Conservation (phyloP, 2,888 invertebrate species). For the Pimpla rufipes region DNA sequence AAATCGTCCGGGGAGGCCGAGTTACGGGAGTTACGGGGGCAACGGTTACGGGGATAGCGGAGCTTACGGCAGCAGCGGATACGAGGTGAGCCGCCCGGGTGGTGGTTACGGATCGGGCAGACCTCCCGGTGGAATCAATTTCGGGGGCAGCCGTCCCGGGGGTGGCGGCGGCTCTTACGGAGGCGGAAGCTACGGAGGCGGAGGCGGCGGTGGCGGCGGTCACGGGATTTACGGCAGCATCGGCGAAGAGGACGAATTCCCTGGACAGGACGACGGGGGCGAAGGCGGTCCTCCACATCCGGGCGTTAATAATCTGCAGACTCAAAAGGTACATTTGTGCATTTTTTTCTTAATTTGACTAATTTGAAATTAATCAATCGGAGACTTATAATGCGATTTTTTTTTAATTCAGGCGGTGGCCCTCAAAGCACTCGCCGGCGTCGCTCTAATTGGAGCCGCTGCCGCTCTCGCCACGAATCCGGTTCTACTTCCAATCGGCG, state of each 20-base stretch:
- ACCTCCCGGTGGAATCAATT: conserved; percentile 52
- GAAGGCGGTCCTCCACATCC: conserved; percentile 64
- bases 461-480: conserved; percentile 93
- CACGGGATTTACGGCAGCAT: conserved; percentile 76
- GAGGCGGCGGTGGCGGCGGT: conserved; percentile 55
- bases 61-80: conserved; percentile 69
- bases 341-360: not conserved
- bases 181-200: conserved; percentile 46
- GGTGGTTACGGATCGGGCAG: conserved; percentile 64
- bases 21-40: conserved; percentile 69
- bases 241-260: conserved; percentile 75
- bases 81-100: conserved; percentile 69
- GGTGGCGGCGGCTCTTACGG: conserved; percentile 68
- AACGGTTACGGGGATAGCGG: conserved; percentile 72
- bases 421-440: conserved; percentile 91
- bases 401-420: conserved; percentile 86
- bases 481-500: conserved; percentile 91
- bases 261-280: conserved; percentile 68
- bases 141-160: conserved; percentile 69
- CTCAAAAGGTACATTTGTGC: conserved; percentile 77
- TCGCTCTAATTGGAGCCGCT: conserved; percentile 92
- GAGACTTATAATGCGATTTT: conserved; percentile 6
- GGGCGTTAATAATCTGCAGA: conserved; percentile 74
- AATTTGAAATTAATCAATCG: conserved; percentile 2
- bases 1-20: conserved; percentile 67